These are phyloP conservation scores for Urechis unicinctus DNA, from an alignment of 2,888 invertebrate species.

Conservation along the genomic window DNA sequence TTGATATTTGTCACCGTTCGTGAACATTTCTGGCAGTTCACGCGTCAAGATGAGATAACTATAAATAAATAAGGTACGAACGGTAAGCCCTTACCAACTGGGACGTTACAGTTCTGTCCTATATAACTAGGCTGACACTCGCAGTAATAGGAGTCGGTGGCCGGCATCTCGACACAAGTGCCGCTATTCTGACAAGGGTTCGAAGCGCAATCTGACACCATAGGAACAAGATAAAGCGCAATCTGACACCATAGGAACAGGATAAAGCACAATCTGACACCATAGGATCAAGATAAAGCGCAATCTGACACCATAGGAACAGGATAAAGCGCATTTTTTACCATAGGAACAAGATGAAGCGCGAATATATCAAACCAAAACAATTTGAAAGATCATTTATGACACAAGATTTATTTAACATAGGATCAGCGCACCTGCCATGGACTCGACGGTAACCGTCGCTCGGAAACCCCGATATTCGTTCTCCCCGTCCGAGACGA, in stretches of 20 bases:
- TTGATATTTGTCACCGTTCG: too few relatives aligned
- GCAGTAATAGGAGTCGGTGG: slow-evolving; percentile 10
- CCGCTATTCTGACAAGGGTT: slow-evolving; percentile 15
- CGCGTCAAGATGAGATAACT: too few relatives aligned
- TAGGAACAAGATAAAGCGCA: neutral
- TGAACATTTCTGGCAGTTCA: too few relatives aligned
- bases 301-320: neutral
- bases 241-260: neutral
- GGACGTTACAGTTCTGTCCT: slow-evolving; percentile 14
- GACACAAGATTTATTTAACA: too few relatives aligned
- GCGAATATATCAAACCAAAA: too few relatives aligned
- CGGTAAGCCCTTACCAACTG: slow-evolving; percentile 8
- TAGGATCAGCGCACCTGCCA: too few relatives aligned
- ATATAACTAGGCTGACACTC: slow-evolving; percentile 11
- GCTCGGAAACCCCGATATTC: too few relatives aligned
- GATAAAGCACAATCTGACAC: neutral
- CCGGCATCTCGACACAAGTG: slow-evolving; percentile 10
- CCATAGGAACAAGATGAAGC: too few relatives aligned
- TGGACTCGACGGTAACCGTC: too few relatives aligned
- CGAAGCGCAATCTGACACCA: slow-evolving; percentile 13
- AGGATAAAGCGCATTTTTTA: neutral
- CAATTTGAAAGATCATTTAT: too few relatives aligned
- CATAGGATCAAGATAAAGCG: neutral
- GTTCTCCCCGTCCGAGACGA: too few relatives aligned
- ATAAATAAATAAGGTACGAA: too few relatives aligned